phyloP scores from a whole-genome alignment of 35 echinoderm and acorn worm genomes.

The Apostichopus parvimensis region DNA sequence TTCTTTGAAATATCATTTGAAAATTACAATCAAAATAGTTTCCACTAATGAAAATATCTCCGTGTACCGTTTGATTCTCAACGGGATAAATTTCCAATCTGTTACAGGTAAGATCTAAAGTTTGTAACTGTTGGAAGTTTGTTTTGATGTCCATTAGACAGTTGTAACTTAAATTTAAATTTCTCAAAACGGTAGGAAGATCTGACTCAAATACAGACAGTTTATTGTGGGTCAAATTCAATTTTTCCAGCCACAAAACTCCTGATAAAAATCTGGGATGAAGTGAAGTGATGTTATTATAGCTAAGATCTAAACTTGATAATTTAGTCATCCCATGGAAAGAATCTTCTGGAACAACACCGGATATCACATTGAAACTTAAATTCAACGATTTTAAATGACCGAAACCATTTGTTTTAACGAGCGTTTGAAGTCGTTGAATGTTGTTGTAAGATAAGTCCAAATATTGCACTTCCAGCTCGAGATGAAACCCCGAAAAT shows the following conservation, averaged over 20 bases:
- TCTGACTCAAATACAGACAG: neutral
- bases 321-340: neutral
- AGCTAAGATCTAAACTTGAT: neutral
- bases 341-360: conserved; percentile 2
- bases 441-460: conserved; percentile 2
- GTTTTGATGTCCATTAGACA: neutral
- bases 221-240: neutral
- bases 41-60: neutral
- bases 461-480: neutral
- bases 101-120: neutral
- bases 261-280: neutral
- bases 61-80: neutral
- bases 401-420: neutral
- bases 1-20: neutral
- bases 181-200: neutral
- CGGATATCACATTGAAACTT: neutral
- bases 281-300: neutral
- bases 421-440: neutral
- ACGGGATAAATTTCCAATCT: neutral
- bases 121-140: neutral
- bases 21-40: neutral
- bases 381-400: neutral
- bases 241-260: neutral
- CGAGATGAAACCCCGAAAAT: neutral
- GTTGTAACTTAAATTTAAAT: neutral